phyloP scores from a whole-genome alignment of 2,888 invertebrate genomes.

The Reticulitermes lucifugus region DNA sequence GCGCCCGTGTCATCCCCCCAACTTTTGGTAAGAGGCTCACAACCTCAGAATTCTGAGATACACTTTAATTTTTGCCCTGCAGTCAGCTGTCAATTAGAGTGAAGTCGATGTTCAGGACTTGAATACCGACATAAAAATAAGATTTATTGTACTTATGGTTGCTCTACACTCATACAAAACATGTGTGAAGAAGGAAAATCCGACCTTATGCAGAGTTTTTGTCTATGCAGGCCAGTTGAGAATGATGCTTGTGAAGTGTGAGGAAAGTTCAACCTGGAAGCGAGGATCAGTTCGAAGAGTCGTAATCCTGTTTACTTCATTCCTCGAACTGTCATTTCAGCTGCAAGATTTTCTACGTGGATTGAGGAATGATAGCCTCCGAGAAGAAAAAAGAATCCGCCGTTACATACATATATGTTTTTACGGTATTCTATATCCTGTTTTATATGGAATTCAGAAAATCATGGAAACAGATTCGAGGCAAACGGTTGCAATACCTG shows the following conservation, averaged over 20 bases:
- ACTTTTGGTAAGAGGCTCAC: too few species aligned
- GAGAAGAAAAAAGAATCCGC: neutral
- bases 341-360: neutral
- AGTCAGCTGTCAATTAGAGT: slow-evolving; percentile 3
- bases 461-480: neutral
- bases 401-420: neutral
- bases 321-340: neutral
- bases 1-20: too few species aligned
- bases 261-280: neutral
- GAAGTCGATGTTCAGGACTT: neutral
- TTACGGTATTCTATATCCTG: neutral
- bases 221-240: neutral
- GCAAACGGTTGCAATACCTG: neutral
- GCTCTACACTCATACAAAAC: neutral
- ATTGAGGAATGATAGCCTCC: neutral
- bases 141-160: neutral
- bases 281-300: neutral
- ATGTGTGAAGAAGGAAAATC: neutral
- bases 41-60: neutral
- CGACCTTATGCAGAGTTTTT: neutral
- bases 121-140: neutral
- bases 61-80: neutral
- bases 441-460: neutral
- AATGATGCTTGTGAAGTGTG: neutral
- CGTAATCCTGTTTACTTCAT: neutral